Evolutionary conservation across 2,888 invertebrate species (phyloP).

Genomic region (Pollenia angustigena): DNA sequence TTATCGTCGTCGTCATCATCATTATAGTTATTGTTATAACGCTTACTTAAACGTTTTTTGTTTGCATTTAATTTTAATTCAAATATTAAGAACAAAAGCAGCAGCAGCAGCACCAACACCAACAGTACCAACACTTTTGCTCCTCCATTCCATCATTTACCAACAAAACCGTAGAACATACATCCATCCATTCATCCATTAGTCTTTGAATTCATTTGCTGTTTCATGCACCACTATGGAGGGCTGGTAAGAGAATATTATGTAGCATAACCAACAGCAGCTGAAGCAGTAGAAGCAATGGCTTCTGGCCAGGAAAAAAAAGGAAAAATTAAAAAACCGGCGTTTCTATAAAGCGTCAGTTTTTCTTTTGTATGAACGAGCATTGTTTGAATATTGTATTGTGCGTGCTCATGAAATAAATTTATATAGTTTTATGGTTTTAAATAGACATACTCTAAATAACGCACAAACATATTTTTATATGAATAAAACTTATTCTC

Average conservation of each 20-base stretch:
- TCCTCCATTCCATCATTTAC: background rate
- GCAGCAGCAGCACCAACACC: background rate
- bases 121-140: background rate
- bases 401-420: constrained; percentile 70
- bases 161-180: constrained; percentile 12
- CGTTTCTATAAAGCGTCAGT: constrained; percentile 62
- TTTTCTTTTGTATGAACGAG: constrained; percentile 54
- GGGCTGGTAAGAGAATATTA: constrained; percentile 8
- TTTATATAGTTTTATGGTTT: constrained; percentile 56
- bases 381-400: constrained; percentile 62
- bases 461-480: background rate
- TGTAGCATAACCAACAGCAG: constrained; percentile 33
- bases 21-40: constrained; percentile 73
- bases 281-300: constrained; percentile 4
- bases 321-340: background rate
- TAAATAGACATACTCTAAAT: constrained; percentile 36
- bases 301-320: constrained; percentile 42
- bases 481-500: background rate
- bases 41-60: constrained; percentile 74
- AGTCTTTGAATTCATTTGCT: constrained; percentile 22
- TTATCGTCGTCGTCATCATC: constrained; percentile 54
- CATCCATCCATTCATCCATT: constrained; percentile 11
- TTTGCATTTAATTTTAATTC: constrained; percentile 72
- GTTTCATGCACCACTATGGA: constrained; percentile 4
- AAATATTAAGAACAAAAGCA: constrained; percentile 72